These are phyloP conservation scores for Mareca strepera DNA, from an alignment of 2,797 vertebrate species.

Conservation along the genomic window DNA sequence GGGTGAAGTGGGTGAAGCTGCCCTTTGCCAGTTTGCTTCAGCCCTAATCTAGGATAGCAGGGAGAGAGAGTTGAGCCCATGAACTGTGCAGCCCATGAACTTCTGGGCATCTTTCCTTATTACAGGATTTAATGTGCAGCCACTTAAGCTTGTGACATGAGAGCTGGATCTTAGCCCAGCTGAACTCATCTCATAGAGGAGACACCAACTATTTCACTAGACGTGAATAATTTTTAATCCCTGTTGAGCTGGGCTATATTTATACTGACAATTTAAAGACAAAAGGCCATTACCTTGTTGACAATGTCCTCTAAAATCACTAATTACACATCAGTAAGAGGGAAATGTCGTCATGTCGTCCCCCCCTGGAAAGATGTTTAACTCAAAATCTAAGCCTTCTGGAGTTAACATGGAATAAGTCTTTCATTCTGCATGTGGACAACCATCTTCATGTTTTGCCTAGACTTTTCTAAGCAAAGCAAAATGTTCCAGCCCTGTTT, in stretches of 20 bases:
- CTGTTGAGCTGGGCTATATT: background rate
- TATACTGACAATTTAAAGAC: background rate
- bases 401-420: slow-evolving; percentile 11
- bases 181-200: background rate
- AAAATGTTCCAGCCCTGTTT: slow-evolving; percentile 19
- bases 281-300: slow-evolving; percentile 29
- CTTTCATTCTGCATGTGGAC: background rate
- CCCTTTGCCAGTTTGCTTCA: background rate
- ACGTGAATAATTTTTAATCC: slow-evolving; percentile 9
- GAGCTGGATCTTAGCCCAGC: slow-evolving; percentile 36
- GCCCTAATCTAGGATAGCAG: background rate
- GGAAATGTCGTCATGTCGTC: background rate
- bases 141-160: background rate
- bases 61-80: background rate
- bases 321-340: background rate
- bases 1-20: background rate
- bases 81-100: background rate
- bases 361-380: background rate
- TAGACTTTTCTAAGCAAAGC: background rate
- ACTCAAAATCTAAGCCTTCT: background rate
- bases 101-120: background rate
- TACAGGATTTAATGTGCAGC: background rate
- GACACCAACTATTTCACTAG: slow-evolving; percentile 18
- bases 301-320: slow-evolving; percentile 20
- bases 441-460: background rate